Conservation (phyloP, 2,797 vertebrate genomes). For the Sebastes dallii region DNA sequence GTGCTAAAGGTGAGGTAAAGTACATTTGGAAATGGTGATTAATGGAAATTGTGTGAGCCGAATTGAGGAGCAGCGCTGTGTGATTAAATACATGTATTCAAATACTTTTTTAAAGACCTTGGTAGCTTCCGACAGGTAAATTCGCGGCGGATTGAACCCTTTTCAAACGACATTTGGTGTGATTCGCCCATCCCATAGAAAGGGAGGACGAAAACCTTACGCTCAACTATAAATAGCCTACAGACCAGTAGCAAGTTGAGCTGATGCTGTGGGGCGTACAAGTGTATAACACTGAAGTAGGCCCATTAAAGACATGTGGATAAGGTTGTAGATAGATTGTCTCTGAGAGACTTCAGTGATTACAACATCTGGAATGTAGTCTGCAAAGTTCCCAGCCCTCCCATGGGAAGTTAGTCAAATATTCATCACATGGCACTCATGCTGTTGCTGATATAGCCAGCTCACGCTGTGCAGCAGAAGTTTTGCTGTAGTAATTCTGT, state of each 20-base stretch:
- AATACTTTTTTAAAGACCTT: no score
- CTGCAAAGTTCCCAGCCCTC: constrained; percentile 4
- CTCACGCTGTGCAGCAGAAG: neutral
- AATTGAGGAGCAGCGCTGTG: neutral
- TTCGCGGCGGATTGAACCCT: accelerated
- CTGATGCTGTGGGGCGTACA: neutral
- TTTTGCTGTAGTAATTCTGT: neutral
- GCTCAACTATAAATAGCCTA: no score
- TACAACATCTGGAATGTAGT: neutral
- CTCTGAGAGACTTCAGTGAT: neutral
- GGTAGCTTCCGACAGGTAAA: neutral
- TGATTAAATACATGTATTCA: accelerated
- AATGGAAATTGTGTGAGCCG: neutral
- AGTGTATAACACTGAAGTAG: neutral
- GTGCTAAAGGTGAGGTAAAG: accelerated
- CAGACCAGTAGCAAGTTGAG: neutral
- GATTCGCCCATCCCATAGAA: neutral
- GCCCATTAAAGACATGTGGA: neutral
- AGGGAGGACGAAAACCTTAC: neutral
- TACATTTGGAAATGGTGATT: neutral
- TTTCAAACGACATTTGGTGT: neutral
- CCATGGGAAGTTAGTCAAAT: constrained; percentile 18
- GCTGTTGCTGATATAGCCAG: neutral
- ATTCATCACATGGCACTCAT: constrained; percentile 17
- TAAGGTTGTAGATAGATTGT: neutral